Evolutionary conservation across 2,113 vertebrate genomes (phyloP), one percentile per base, ranked within the genome.

Genomic region (Ailuropoda melanoleuca): DNA sequence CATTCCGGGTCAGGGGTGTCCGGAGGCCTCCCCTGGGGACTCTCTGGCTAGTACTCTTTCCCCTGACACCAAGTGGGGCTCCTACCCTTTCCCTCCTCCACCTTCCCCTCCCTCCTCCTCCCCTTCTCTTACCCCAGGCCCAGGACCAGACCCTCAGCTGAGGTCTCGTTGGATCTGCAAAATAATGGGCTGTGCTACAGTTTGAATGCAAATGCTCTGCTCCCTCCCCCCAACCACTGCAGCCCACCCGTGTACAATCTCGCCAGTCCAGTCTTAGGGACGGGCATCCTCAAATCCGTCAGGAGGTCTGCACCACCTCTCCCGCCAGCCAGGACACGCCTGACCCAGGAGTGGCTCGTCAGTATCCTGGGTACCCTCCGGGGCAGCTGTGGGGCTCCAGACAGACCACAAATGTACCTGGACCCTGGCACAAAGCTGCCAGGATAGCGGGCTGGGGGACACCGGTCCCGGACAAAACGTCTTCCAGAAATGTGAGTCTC

Each of bases 341-440:
- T 9, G 37, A 55, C 21, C 70, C 70, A 39, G 56, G 31, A 66
- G 75, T 3, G n/a, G 19, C 60, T 60, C 53, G 8, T 12, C 8
- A 1, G n/a, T 17, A 80, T 10, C 13, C 4, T 3, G 7, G 64
- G 21, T 50, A 53, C 72, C 31, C 80, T 37, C 23, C 9, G 0
- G 0, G 50, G 29, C 39, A 60, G 55, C 50, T 29, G 10, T 8
- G 14, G n/a, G 26, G 43, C 88, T 50, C 62, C 46, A 3, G 24
- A 50, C 75, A 29, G 58, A 12, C 9, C 12, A 34, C 31, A 48
- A 29, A 75, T 0, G 37, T 26, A 60, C 53, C 43, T 37, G 17
- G 50, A 48, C 3, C 39, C 89, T 70, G 81, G 34, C 15, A 10
- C 37, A 43, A 4, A 34, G 48, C 62, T 58, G 80, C 29, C 62